phyloP scores from a whole-genome alignment of 1,140 invertebrate genomes.

The Acromyrmex echinatior region DNA sequence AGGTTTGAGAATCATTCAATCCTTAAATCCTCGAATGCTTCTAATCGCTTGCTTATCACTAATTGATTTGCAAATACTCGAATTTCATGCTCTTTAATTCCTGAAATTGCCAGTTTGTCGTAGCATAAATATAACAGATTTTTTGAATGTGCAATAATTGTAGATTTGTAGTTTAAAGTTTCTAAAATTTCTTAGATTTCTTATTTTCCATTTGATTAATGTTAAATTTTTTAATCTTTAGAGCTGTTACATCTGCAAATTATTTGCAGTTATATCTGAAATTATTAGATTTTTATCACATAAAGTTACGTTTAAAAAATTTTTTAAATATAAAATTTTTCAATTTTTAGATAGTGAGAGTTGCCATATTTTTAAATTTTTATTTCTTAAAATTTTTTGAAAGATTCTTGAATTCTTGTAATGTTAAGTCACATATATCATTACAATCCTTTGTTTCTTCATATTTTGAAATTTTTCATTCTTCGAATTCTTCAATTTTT shows the following conservation, averaged over 20 bases:
- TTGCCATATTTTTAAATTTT: neutral
- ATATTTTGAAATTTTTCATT: slow-evolving; percentile 8
- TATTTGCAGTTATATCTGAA: neutral
- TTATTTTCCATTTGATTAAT: neutral
- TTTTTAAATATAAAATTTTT: slow-evolving; percentile 18
- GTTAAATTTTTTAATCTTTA: neutral
- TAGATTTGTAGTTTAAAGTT: neutral
- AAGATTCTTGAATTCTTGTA: slow-evolving; percentile 2
- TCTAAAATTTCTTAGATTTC: neutral
- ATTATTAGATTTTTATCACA: slow-evolving; percentile 23
- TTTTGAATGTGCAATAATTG: neutral
- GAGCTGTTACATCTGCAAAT: neutral
- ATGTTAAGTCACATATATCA: neutral
- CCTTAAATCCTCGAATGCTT: slow-evolving; percentile 30
- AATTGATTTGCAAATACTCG: neutral
- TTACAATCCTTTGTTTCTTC: slow-evolving; percentile 1
- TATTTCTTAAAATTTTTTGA: slow-evolving; percentile 3
- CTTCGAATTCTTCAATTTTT: slow-evolving; percentile 14
- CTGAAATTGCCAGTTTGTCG: neutral
- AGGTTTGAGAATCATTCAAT: slow-evolving; percentile 30
- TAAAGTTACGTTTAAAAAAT: neutral
- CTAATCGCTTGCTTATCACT: neutral
- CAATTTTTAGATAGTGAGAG: neutral
- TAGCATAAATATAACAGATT: neutral
- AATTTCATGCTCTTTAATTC: neutral